Evolutionary conservation across 2,888 invertebrate genomes (phyloP).

Genomic region (Acanthoscelides obtectus): DNA sequence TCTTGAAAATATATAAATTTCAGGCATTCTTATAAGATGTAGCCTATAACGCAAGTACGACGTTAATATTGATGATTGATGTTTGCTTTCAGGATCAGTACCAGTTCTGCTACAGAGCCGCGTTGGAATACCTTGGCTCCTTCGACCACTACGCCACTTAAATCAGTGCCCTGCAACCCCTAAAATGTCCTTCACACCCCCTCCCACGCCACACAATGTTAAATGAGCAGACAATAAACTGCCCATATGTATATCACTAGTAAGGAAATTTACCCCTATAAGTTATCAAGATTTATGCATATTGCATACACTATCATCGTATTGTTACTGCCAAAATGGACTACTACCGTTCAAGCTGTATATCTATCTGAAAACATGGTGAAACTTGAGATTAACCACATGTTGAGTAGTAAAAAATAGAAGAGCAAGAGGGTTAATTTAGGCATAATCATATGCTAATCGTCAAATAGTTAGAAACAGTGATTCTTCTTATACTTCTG

Average conservation of each 20-base stretch:
- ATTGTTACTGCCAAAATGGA: slow-evolving; percentile 33
- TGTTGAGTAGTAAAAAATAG: too few relatives aligned
- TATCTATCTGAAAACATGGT: neutral
- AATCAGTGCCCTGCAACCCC: slow-evolving; percentile 32
- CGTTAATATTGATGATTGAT: slow-evolving; percentile 1
- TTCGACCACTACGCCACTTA: slow-evolving; percentile 95
- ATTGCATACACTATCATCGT: slow-evolving; percentile 19
- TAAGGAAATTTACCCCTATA: slow-evolving; percentile 6
- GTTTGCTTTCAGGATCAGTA: slow-evolving; percentile 82
- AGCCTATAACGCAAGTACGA: too few relatives aligned
- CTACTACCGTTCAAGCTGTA: slow-evolving; percentile 9
- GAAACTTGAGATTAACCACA: too few relatives aligned
- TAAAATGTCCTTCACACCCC: slow-evolving; percentile 4
- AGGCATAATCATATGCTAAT: too few relatives aligned
- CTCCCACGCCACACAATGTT: slow-evolving; percentile 1
- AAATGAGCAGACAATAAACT: slow-evolving; percentile 40
- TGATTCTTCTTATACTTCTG: too few relatives aligned
- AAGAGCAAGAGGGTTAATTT: too few relatives aligned
- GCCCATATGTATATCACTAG: slow-evolving; percentile 27
- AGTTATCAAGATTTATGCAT: slow-evolving; percentile 15
- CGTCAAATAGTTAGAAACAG: too few relatives aligned
- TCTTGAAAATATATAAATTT: too few relatives aligned
- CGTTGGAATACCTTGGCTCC: slow-evolving; percentile 95
- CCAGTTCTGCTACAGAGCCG: slow-evolving; percentile 98
- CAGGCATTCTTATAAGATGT: too few relatives aligned